These are phyloP conservation scores for Autographa pulchrina DNA, from an alignment of 2,888 invertebrate genomes.

Conservation along the genomic window DNA sequence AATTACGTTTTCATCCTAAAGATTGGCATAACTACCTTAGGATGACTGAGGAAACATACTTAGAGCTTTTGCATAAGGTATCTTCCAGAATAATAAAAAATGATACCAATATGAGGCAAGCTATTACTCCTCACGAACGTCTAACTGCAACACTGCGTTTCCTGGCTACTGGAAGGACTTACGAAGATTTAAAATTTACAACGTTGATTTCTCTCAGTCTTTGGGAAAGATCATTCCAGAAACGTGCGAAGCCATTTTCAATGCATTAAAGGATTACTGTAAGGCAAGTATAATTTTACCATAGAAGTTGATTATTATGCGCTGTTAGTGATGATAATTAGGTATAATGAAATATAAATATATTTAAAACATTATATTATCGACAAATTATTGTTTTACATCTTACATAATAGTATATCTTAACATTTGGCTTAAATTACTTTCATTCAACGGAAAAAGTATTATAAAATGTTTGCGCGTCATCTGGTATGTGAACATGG, in stretches of 20 bases:
- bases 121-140: slow-evolving; percentile 61
- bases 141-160: slow-evolving; percentile 58
- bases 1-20: no score
- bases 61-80: no score
- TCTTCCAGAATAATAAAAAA: slow-evolving; percentile 37
- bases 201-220: slow-evolving; percentile 26
- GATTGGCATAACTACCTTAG: no score
- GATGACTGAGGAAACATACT: no score
- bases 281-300: slow-evolving; percentile 16
- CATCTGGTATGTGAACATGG: slow-evolving; percentile 12
- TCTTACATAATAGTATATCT: slow-evolving; percentile 12
- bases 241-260: slow-evolving; percentile 34
- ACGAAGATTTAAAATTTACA: slow-evolving; percentile 49
- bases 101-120: slow-evolving; percentile 61
- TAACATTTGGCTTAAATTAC: slow-evolving; percentile 10
- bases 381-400: slow-evolving; percentile 12
- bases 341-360: not conserved
- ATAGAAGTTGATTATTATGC: slow-evolving; percentile 1
- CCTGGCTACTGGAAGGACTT: slow-evolving; percentile 62
- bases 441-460: slow-evolving; percentile 12
- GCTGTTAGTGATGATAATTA: slow-evolving; percentile 11
- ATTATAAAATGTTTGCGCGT: slow-evolving; percentile 12
- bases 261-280: slow-evolving; percentile 19
- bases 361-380: slow-evolving; percentile 9
- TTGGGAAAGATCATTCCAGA: slow-evolving; percentile 34